Conservation (phyloP, 2,888 invertebrate species). For the Ptychoptera contaminata region DNA sequence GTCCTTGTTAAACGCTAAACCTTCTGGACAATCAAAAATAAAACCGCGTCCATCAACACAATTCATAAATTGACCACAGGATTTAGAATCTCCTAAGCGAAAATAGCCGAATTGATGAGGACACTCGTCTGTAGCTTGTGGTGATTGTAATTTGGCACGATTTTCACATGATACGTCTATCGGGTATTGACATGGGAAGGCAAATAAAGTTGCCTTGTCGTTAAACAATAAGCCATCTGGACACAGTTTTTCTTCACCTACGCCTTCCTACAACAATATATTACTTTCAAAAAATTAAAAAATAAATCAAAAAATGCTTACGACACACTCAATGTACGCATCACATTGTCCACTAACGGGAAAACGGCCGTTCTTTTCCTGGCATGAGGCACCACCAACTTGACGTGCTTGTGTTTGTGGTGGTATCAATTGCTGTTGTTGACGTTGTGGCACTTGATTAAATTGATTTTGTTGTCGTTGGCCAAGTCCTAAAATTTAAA, state of each 20-base stretch:
- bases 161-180: constrained; percentile 63
- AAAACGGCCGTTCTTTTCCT: constrained; percentile 51
- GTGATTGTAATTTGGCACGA: constrained; percentile 40
- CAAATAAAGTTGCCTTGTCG: constrained; percentile 44
- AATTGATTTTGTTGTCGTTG: too few species aligned
- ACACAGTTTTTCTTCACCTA: constrained; percentile 57
- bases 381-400: constrained; percentile 29
- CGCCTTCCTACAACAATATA: constrained; percentile 35
- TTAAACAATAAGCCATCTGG: constrained; percentile 72
- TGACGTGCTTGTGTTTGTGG: too few species aligned
- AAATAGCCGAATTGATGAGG: constrained; percentile 75
- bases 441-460: too few species aligned
- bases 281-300: constrained; percentile 19
- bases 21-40: constrained; percentile 66
- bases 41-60: constrained; percentile 65
- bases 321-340: constrained; percentile 51
- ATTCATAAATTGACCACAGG: constrained; percentile 68
- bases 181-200: constrained; percentile 72
- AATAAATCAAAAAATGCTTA: constrained; percentile 16
- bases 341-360: constrained; percentile 56
- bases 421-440: too few species aligned
- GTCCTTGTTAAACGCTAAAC: constrained; percentile 58
- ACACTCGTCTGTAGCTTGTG: constrained; percentile 54
- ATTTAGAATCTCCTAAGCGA: constrained; percentile 44
- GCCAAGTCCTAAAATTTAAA: too few species aligned